Conservation (phyloP, 1,140 invertebrate genomes). For the Nebria ingens region DNA sequence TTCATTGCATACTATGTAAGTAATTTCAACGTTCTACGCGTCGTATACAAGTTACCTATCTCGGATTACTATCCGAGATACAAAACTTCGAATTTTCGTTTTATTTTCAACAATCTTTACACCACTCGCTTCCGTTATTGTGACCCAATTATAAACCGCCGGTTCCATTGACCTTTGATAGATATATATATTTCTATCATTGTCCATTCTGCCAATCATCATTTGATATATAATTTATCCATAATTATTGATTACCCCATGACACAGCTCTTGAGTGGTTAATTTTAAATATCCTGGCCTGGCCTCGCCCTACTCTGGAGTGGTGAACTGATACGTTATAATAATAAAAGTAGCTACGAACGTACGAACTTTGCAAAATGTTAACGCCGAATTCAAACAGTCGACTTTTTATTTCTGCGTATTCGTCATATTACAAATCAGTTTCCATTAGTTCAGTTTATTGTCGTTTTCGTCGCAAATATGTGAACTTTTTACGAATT, state of each 20-base stretch:
- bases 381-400: not conserved
- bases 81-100: not conserved
- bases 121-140: not conserved
- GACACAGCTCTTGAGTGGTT: no score
- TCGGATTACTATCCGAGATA: not conserved
- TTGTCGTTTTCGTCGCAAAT: constrained; percentile 1
- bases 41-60: not conserved
- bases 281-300: no score
- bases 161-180: no score
- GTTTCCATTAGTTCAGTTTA: not conserved
- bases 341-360: not conserved
- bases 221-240: no score
- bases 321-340: constrained; percentile 1
- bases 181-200: no score
- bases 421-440: not conserved
- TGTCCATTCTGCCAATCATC: no score
- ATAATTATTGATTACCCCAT: no score
- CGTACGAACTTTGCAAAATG: not conserved
- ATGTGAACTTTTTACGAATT: constrained; percentile 23
- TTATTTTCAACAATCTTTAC: not conserved
- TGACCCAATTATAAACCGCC: no score
- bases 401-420: no score
- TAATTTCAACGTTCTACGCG: not conserved
- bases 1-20: constrained; percentile 3
- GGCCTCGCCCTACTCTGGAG: no score